Evolutionary conservation across 2,797 vertebrate genomes (phyloP).

Genomic region (Nyctalus aviator): DNA sequence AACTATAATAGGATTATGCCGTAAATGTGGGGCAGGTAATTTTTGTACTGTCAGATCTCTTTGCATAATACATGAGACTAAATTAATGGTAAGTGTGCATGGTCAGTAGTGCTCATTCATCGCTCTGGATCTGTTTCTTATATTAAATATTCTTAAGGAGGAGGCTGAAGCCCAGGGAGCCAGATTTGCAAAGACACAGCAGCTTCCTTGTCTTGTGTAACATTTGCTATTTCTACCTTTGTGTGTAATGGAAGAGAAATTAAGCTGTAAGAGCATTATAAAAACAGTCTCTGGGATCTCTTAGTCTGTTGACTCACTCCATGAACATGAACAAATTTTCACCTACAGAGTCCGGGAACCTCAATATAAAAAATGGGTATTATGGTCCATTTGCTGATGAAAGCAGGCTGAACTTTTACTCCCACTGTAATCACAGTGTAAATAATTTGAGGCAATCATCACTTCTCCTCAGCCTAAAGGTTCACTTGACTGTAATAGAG

Average conservation of each 20-base stretch:
- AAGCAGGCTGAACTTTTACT: slow-evolving; percentile 44
- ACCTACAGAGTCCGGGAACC: not conserved
- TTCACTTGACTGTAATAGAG: not conserved
- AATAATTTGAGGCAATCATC: not conserved
- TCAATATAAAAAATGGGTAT: slow-evolving; percentile 45
- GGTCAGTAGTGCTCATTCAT: slow-evolving; percentile 54
- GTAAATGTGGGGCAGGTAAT: slow-evolving; percentile 64
- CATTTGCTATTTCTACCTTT: slow-evolving; percentile 33
- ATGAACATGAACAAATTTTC: slow-evolving; percentile 47
- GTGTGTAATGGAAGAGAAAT: not conserved
- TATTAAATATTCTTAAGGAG: slow-evolving; percentile 58
- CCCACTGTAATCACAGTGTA: slow-evolving; percentile 38
- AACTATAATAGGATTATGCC: slow-evolving; percentile 41
- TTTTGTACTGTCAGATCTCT: slow-evolving; percentile 65
- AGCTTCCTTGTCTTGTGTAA: slow-evolving; percentile 30
- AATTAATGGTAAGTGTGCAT: slow-evolving; percentile 65
- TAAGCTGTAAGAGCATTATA: slow-evolving; percentile 22
- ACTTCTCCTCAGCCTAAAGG: slow-evolving; percentile 24
- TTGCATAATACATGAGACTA: slow-evolving; percentile 72
- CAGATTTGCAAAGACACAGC: slow-evolving; percentile 19
- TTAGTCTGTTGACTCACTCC: slow-evolving; percentile 57
- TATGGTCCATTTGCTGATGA: slow-evolving; percentile 51
- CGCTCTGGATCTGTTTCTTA: slow-evolving; percentile 47
- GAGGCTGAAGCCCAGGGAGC: not conserved
- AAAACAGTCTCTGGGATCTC: not conserved